These are phyloP conservation scores for Stratiomys singularior DNA, from an alignment of 2,888 invertebrate species.

Conservation along the genomic window DNA sequence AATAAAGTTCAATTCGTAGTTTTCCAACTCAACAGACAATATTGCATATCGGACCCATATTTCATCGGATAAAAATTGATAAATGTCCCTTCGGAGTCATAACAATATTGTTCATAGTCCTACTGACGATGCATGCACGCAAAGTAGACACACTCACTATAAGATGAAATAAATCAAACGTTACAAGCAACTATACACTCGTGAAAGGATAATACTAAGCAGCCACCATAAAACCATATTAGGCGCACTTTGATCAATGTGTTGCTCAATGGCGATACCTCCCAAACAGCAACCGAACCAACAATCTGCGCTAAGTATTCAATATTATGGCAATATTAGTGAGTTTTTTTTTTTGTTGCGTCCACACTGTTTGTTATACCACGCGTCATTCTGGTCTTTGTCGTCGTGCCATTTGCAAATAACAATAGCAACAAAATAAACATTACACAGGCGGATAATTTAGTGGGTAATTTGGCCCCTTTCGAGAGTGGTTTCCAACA, in stretches of 20 bases:
- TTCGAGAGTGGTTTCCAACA: constrained; percentile 5
- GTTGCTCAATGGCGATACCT: neutral
- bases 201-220: neutral
- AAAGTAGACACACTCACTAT: too few relatives aligned
- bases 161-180: too few relatives aligned
- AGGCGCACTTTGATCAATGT: neutral
- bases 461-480: constrained; percentile 23
- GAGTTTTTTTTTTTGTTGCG: neutral
- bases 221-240: constrained; percentile 6
- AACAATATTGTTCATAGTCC: too few relatives aligned
- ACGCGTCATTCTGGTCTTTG: neutral
- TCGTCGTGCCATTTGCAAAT: neutral
- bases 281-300: neutral
- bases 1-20: too few relatives aligned
- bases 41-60: too few relatives aligned
- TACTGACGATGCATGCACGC: too few relatives aligned
- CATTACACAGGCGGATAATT: constrained; percentile 30
- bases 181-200: too few relatives aligned
- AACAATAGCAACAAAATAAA: constrained; percentile 18
- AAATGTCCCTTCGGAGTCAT: too few relatives aligned
- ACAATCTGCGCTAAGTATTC: neutral
- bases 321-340: neutral
- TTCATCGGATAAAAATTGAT: too few relatives aligned
- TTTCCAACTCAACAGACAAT: too few relatives aligned
- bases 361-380: too few relatives aligned